These are phyloP conservation scores for Didymodactylos carnosus DNA, from an alignment of 2,888 invertebrate species.

Conservation along the genomic window DNA sequence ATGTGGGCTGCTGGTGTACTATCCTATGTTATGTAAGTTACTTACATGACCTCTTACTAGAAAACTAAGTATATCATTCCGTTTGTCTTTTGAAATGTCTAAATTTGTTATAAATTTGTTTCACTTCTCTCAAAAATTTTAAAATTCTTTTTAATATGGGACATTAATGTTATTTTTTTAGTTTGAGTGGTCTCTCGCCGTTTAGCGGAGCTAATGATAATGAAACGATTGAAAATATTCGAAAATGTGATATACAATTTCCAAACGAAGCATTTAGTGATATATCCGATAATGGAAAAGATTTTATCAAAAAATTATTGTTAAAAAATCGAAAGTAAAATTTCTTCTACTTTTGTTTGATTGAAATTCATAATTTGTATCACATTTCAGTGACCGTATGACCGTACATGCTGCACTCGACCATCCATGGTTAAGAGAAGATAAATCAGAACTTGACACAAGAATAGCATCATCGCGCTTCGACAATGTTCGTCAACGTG, in stretches of 20 bases:
- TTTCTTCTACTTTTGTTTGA: background rate
- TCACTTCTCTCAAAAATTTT: conserved; percentile 8
- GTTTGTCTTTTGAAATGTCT: background rate
- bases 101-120: too few relatives aligned
- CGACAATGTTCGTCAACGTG: conserved; percentile 62
- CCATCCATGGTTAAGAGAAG: conserved; percentile 78
- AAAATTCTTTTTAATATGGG: conserved; percentile 4
- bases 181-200: conserved; percentile 84
- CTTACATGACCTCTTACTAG: conserved; percentile 23
- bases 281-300: conserved; percentile 87
- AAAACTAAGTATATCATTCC: background rate
- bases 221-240: conserved; percentile 89
- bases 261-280: conserved; percentile 78
- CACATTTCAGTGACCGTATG: conserved; percentile 63
- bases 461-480: conserved; percentile 63
- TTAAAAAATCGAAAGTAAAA: conserved; percentile 62
- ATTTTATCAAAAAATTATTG: conserved; percentile 80
- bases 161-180: conserved; percentile 35
- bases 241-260: conserved; percentile 96
- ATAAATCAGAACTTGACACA: conserved; percentile 34
- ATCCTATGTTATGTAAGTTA: conserved; percentile 76
- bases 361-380: conserved; percentile 14
- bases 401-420: conserved; percentile 88
- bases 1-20: conserved; percentile 99
- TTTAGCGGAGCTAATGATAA: conserved; percentile 97